phyloP scores from a whole-genome alignment of 2,797 vertebrate species.

The Sebastes hubbsi region DNA sequence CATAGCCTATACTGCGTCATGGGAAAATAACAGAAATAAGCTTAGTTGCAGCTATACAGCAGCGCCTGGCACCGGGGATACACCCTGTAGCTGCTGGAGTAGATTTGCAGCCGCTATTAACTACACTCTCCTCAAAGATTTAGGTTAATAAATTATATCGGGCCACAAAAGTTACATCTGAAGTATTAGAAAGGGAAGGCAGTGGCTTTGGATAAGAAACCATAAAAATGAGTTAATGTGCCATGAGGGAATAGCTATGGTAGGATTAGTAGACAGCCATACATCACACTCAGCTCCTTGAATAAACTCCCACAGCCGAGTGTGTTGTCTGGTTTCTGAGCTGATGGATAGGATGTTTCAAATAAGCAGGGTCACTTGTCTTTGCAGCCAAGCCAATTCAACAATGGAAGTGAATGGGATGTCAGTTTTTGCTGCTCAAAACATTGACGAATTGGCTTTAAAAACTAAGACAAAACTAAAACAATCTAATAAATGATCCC shows the following conservation, averaged over 20 bases:
- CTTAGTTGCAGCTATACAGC: neutral
- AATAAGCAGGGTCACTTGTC: neutral
- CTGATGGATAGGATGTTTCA: neutral
- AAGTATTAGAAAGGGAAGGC: neutral
- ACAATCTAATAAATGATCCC: too few relatives aligned
- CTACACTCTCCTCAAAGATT: slow-evolving; percentile 17
- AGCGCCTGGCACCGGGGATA: neutral
- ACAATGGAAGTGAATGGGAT: neutral
- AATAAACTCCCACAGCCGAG: neutral
- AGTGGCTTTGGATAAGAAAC: slow-evolving; percentile 9
- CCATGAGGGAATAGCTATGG: slow-evolving; percentile 7
- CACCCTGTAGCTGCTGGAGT: neutral
- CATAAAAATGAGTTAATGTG: slow-evolving; percentile 50
- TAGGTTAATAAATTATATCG: slow-evolving; percentile 25
- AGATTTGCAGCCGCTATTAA: slow-evolving; percentile 32
- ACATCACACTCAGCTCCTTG: slow-evolving; percentile 12
- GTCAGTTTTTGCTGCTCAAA: neutral
- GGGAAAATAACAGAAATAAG: slow-evolving; percentile 17
- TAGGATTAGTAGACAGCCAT: neutral
- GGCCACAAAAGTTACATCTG: slow-evolving; percentile 10
- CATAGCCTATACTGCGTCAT: neutral
- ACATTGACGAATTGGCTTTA: neutral
- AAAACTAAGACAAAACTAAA: neutral
- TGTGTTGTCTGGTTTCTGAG: neutral
- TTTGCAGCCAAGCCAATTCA: neutral